Evolutionary conservation across 2,113 vertebrate species (phyloP).

Genomic region (Serilophus lunatus): DNA sequence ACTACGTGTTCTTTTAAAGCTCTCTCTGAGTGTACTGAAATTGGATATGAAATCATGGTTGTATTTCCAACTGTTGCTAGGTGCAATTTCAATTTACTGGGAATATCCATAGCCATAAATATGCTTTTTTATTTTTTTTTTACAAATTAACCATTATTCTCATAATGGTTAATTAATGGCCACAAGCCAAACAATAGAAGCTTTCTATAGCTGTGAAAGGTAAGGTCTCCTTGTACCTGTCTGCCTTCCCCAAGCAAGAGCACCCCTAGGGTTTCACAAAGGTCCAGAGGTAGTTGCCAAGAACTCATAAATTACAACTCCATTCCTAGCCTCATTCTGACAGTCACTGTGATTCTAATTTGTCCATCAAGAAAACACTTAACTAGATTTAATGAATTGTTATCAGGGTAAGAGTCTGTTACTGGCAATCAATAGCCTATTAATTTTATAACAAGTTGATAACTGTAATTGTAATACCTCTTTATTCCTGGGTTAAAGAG

Average conservation of each 20-base stretch:
- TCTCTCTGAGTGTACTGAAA: neutral
- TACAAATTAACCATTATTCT: neutral
- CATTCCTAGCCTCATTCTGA: neutral
- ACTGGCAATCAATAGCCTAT: neutral
- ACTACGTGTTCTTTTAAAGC: neutral
- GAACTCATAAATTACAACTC: neutral
- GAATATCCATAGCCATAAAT: neutral
- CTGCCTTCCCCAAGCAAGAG: neutral
- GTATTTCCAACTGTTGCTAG: neutral
- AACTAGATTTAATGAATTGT: neutral
- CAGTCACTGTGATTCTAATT: neutral
- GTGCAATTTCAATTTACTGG: neutral
- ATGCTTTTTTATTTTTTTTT: neutral
- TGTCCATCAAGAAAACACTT: neutral
- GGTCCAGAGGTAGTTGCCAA: neutral
- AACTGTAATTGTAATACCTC: neutral
- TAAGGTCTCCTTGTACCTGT: neutral
- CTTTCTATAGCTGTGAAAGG: neutral
- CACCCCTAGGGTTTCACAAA: no score
- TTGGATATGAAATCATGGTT: neutral
- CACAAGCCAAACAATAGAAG: neutral
- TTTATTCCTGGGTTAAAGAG: neutral
- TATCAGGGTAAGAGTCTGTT: neutral
- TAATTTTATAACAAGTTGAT: neutral
- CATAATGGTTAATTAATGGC: no score